Conservation (phyloP, 2,113 vertebrate genomes). For the Lagenorhynchus albirostris region DNA sequence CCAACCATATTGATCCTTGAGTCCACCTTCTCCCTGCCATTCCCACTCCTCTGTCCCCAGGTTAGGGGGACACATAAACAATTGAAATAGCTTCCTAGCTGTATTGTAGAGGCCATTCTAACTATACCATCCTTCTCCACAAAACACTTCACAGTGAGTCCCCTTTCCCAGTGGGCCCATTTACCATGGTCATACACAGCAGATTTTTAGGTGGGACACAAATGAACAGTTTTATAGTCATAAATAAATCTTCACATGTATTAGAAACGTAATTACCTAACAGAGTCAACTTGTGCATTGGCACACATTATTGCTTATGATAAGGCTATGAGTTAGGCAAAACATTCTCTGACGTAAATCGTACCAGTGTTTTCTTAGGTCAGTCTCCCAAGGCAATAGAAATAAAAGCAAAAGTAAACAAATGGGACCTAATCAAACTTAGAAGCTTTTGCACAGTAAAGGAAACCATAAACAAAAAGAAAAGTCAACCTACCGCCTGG, state of each 20-base stretch:
- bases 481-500: neutral
- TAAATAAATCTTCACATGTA: neutral
- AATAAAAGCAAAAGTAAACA: neutral
- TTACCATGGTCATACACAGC: neutral
- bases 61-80: neutral
- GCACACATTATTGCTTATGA: neutral
- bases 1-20: neutral
- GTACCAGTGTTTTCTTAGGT: neutral
- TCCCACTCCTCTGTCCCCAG: neutral
- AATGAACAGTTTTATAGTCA: neutral
- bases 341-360: neutral
- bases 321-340: neutral
- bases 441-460: neutral
- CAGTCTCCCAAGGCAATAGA: neutral
- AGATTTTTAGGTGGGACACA: neutral
- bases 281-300: neutral
- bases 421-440: neutral
- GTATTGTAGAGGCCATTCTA: neutral
- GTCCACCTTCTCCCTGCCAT: neutral
- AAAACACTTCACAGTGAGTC: neutral
- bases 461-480: neutral
- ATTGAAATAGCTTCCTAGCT: neutral
- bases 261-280: neutral
- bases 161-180: neutral
- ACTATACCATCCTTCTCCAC: neutral